phyloP scores from a whole-genome alignment of 2,113 vertebrate species.

The Piaya cayana region DNA sequence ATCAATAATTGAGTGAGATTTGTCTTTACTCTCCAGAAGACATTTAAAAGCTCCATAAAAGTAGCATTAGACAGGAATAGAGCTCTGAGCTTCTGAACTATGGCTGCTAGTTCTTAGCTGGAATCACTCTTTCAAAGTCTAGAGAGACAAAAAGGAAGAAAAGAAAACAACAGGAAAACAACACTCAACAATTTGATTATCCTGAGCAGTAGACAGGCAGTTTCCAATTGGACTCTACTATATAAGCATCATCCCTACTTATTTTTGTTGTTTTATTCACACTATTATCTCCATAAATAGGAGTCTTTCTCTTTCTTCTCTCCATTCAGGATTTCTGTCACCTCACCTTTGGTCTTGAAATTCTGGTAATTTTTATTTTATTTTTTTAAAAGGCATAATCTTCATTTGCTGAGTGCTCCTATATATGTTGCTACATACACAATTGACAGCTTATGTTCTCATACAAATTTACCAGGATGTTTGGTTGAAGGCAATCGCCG shows the following conservation, averaged over 20 bases:
- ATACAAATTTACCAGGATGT: too few species aligned
- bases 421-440: too few species aligned
- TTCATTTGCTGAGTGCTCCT: neutral
- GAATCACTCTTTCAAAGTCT: neutral
- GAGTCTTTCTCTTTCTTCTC: neutral
- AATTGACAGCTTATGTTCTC: too few species aligned
- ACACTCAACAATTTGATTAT: neutral
- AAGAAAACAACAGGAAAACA: neutral
- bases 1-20: neutral
- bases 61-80: neutral
- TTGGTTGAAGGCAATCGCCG: too few species aligned
- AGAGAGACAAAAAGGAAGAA: neutral
- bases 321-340: neutral
- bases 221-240: neutral
- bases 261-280: neutral
- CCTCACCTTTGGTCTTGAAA: neutral
- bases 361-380: neutral
- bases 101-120: neutral
- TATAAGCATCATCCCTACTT: neutral
- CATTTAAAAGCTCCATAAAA: neutral
- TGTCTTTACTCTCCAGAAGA: neutral
- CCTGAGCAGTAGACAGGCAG: neutral
- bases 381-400: neutral
- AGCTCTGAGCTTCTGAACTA: neutral
- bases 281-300: neutral